Evolutionary conservation across 2,797 vertebrate species (phyloP), one percentile per base, ranked within the genome.

Genomic region (Leptatherina wallacei): DNA sequence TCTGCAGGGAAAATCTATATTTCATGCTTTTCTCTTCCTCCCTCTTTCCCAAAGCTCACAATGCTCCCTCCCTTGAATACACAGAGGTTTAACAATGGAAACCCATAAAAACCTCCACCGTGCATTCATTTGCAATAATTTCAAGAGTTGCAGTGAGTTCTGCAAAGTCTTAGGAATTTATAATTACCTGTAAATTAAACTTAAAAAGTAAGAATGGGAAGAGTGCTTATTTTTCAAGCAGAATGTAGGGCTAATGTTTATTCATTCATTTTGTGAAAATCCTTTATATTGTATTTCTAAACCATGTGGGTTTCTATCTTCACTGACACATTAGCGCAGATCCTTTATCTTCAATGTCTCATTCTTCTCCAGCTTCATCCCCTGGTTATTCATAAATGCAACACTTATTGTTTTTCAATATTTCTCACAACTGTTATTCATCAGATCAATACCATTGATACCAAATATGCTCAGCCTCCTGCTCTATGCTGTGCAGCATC

Each of bases 1-100:
- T 70, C 86, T 83, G 79, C 71, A 69, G 77, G 75, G 69, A 73
- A 86, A 90, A 84, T 90, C 83, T 88, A 88, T 90, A 81, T 84
- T 86, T 82, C 75, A 83, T 82, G 88, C 38, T 82, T 89, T 86
- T 77, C 75, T 83, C 75, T 72, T 69, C 54, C 64, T 80, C 52
- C 42, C 30, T 70, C 51, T 75, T 38, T 69, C 66, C 77, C 71
- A 80, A 76, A 81, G 65, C 82, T 54, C 69, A 81, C 79, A 80
- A 64, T 72, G 69, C 77, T 75, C 58, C 62, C 42, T 72, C 61
- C 20, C 13, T 77, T 83, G 79, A 74, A 82, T 78, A 71, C 79
- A 82, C 69, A 78, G 73, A 75, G 65, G 74, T 78, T 81, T 78
- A 70, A 52, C 55, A 77, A 62, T 60, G 24, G 42, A 61, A 77